Evolutionary conservation across 1,140 invertebrate species (phyloP).

Genomic region (Galleria mellonella): DNA sequence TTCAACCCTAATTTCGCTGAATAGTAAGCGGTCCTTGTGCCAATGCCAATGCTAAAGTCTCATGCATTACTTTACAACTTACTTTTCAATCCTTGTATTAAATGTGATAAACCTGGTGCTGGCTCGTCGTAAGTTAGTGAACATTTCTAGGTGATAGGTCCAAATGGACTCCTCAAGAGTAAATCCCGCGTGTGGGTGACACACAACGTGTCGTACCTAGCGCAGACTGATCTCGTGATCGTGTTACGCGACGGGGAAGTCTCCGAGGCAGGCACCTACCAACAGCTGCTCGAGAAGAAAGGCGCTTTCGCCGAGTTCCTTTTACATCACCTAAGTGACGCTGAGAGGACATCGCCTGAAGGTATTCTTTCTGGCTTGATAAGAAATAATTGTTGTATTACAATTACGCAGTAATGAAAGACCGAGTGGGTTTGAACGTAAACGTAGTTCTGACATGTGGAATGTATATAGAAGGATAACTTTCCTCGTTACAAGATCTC

Average conservation of each 20-base stretch:
- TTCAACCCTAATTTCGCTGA: too few relatives aligned
- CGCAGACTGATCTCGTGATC: constrained; percentile 90
- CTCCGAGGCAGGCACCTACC: constrained; percentile 89
- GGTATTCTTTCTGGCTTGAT: constrained; percentile 19
- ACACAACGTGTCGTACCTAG: constrained; percentile 91
- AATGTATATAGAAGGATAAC: too few relatives aligned
- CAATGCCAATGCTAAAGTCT: too few relatives aligned
- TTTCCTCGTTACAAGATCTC: too few relatives aligned
- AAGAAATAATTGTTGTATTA: neutral
- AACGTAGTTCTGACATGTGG: too few relatives aligned
- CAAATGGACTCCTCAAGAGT: constrained; percentile 84
- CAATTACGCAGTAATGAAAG: neutral
- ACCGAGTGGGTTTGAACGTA: too few relatives aligned
- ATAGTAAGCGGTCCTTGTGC: too few relatives aligned
- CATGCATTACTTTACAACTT: too few relatives aligned
- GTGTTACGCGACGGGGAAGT: constrained; percentile 90
- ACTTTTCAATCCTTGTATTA: too few relatives aligned
- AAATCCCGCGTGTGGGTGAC: constrained; percentile 92
- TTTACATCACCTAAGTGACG: constrained; percentile 86
- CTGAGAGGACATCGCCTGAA: constrained; percentile 62
- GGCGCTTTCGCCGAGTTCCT: constrained; percentile 89
- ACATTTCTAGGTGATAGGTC: constrained; percentile 81
- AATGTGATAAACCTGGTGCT: too few relatives aligned
- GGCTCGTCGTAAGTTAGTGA: too few relatives aligned
- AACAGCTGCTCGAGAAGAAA: constrained; percentile 86